phyloP scores from a whole-genome alignment of 2,888 invertebrate species.

The Operophtera brumata region DNA sequence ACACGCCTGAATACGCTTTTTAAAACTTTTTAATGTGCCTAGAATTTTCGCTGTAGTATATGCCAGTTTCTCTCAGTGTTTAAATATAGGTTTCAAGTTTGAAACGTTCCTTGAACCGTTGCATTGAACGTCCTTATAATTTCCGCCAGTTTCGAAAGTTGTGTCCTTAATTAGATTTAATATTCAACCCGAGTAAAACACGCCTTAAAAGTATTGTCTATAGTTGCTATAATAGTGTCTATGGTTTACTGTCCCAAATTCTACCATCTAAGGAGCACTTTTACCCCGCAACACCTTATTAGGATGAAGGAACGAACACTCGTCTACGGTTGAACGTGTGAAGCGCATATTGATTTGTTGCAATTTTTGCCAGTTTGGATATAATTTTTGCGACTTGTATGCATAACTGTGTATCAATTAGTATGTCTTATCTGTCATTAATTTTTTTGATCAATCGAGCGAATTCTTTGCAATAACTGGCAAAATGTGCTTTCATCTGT shows the following conservation, averaged over 20 bases:
- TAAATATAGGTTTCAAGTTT: conserved; percentile 2
- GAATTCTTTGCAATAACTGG: no score
- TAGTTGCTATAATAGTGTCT: conserved; percentile 16
- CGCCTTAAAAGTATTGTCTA: conserved; percentile 30
- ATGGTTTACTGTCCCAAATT: conserved; percentile 25
- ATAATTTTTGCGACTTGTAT: conserved; percentile 1
- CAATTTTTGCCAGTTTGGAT: conserved; percentile 6
- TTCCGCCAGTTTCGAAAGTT: conserved; percentile 30
- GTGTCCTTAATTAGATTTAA: conserved; percentile 31
- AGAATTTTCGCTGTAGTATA: no score
- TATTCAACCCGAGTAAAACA: conserved; percentile 31
- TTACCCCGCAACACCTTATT: conserved; percentile 21
- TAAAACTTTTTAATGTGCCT: no score
- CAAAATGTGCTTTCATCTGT: no score
- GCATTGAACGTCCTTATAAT: conserved; percentile 20
- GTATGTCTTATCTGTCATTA: background rate
- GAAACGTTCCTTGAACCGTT: conserved; percentile 27
- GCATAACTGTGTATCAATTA: background rate
- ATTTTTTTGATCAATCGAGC: no score
- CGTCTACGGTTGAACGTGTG: conserved; percentile 31
- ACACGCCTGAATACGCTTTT: no score
- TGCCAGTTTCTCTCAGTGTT: no score
- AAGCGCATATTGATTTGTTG: conserved; percentile 18
- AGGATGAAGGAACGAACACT: conserved; percentile 14
- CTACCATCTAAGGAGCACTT: conserved; percentile 28